Base-by-base conservation (phyloP, 2,888 invertebrate species). In the Ephialtes manifestator region DNA sequence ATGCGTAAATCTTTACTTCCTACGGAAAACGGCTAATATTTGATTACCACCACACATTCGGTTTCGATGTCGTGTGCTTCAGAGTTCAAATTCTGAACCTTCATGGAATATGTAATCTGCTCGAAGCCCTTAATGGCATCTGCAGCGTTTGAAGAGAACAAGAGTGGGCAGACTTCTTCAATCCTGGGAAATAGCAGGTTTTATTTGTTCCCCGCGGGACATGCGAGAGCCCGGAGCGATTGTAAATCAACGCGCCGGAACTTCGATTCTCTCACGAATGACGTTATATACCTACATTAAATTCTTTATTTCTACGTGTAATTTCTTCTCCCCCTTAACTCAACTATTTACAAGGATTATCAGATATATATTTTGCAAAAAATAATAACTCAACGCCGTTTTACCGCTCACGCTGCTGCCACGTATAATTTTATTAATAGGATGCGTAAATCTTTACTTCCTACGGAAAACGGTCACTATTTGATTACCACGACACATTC, bases 241-340 rank as follows among this genome's bases (percentile, higher is more conserved):
- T 89, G 89, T 92, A 91, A 92, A 92, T 92, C 92, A 92, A 86
- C 76, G 89, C 82, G 84, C 68, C 85, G 85, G 83, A 88, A 89
- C 72, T 84, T 84, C 88, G 89, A 90, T 90, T 90, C 88, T 82
- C 83, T 70, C 86, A 86, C 82, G 88, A 87, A 85, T 81, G 80
- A 65, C 48, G 53, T 78, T 63, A 58, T 63, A 68, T 31, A 74
- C 72, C 74, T 28, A 51, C 39, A 51, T 31, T 24, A 18, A 43
- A 18, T 65, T 39, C 18, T 39, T 43, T 46, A 35, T 65, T 20
- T n/a, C n/a, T n/a, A n/a, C n/a, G n/a, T n/a, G n/a, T n/a, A n/a
- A n/a, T n/a, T n/a, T 70, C 18, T 1, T 31, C 31, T 39, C 35
- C 48, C n/a, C 28, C 80, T 77, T 72, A 60, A 53, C 68, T 67